phyloP scores from a whole-genome alignment of 2,888 invertebrate species.

The Melolontha melolontha region DNA sequence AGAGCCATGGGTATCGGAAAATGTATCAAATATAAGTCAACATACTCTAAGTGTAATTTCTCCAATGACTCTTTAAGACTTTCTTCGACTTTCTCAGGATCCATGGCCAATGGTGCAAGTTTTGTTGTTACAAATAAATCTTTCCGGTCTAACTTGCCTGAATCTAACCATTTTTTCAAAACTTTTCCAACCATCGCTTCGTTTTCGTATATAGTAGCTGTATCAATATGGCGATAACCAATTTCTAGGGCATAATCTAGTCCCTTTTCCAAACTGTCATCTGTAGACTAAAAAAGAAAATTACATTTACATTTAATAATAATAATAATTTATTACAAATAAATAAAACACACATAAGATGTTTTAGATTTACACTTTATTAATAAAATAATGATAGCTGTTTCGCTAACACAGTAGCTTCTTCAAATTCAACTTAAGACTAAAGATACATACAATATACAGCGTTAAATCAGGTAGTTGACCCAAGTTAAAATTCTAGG shows the following conservation, averaged over 20 bases:
- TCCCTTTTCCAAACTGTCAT: slow-evolving; percentile 75
- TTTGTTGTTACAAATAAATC: slow-evolving; percentile 88
- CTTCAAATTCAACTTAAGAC: too few species aligned
- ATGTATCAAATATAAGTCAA: slow-evolving; percentile 88
- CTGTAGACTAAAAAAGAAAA: slow-evolving; percentile 75
- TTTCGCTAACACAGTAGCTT: too few species aligned
- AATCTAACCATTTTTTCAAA: slow-evolving; percentile 77
- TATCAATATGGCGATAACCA: slow-evolving; percentile 88
- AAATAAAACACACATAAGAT: too few species aligned
- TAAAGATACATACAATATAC: too few species aligned
- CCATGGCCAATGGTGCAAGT: slow-evolving; percentile 74
- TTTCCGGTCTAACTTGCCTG: slow-evolving; percentile 72
- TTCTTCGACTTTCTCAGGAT: slow-evolving; percentile 73
- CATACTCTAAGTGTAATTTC: slow-evolving; percentile 80
- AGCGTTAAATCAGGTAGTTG: too few species aligned
- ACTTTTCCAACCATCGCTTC: slow-evolving; percentile 79
- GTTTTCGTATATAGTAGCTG: slow-evolving; percentile 82
- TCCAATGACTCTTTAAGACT: slow-evolving; percentile 75
- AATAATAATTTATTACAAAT: too few species aligned
- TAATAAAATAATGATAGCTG: too few species aligned
- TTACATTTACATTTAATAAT: too few species aligned
- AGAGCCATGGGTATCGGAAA: slow-evolving; percentile 66
- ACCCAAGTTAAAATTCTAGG: too few species aligned
- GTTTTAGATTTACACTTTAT: too few species aligned
- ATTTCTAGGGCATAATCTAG: slow-evolving; percentile 78